These are phyloP conservation scores for Limanda limanda DNA, from an alignment of 2,113 vertebrate genomes.

Conservation along the genomic window DNA sequence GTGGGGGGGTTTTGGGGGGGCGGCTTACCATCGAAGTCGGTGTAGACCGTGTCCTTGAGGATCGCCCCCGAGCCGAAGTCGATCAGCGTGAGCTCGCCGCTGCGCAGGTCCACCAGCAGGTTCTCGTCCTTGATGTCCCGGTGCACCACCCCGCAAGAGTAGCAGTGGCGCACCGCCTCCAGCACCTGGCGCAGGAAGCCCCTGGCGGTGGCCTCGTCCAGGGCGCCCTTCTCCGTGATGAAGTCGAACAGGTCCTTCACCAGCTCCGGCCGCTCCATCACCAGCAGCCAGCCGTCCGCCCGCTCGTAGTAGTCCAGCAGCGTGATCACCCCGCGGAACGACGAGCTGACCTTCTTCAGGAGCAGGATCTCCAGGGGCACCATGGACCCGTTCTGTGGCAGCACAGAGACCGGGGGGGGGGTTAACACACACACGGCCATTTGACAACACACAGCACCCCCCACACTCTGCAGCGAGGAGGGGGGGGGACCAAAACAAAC, in stretches of 20 bases:
- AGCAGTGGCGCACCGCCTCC: constrained; percentile 96
- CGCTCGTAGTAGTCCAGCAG: constrained; percentile 96
- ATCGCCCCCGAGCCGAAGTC: constrained; percentile 97
- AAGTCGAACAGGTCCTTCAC: constrained; percentile 98
- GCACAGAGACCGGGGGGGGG: background rate
- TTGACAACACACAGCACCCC: constrained; percentile 7
- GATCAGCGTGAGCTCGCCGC: constrained; percentile 95
- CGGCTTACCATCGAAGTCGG: constrained; percentile 94
- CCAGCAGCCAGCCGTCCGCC: constrained; percentile 93
- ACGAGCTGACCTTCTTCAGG: constrained; percentile 93
- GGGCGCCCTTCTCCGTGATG: constrained; percentile 96
- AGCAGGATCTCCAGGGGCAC: constrained; percentile 95
- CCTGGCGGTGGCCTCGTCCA: constrained; percentile 92
- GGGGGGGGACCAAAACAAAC: constrained; percentile 70
- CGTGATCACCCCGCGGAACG: constrained; percentile 94
- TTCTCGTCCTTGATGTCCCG: constrained; percentile 98
- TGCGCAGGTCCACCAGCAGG: constrained; percentile 94
- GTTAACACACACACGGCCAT: background rate
- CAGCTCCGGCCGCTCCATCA: constrained; percentile 95
- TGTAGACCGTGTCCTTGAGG: constrained; percentile 98
- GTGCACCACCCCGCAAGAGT: constrained; percentile 94
- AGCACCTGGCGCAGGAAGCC: constrained; percentile 95
- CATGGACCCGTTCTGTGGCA: constrained; percentile 85
- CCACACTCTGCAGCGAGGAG: constrained; percentile 28
- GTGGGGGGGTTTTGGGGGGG: background rate